phyloP scores from a whole-genome alignment of 2,113 vertebrate species.

The Dromiciops gliroides region DNA sequence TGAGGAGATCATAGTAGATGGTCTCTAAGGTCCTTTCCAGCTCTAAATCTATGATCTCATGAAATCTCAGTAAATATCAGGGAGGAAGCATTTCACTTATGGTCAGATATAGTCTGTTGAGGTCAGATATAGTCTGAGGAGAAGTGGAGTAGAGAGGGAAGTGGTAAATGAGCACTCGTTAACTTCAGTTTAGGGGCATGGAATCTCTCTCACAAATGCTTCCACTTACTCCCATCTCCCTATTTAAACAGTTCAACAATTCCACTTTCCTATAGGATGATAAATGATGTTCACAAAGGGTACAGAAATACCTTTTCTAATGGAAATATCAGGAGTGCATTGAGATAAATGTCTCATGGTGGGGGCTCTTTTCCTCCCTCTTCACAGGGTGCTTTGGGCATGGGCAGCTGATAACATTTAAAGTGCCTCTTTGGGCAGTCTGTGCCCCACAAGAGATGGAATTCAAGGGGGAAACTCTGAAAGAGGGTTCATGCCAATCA shows the following conservation, averaged over 20 bases:
- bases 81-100: neutral
- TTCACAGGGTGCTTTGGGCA: neutral
- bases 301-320: neutral
- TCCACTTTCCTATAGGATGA: neutral
- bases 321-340: neutral
- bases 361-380: neutral
- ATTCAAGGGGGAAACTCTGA: neutral
- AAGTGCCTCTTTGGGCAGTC: neutral
- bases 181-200: slow-evolving; percentile 12
- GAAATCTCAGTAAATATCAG: neutral
- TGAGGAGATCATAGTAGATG: neutral
- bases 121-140: too few relatives aligned
- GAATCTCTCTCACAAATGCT: neutral
- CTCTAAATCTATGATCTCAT: neutral
- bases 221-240: slow-evolving; percentile 1
- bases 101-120: neutral
- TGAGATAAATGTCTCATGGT: neutral
- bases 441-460: neutral
- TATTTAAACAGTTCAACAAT: neutral
- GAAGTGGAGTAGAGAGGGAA: neutral
- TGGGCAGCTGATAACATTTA: slow-evolving; percentile 16
- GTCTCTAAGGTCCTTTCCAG: neutral
- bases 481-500: neutral
- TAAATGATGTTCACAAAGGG: neutral
- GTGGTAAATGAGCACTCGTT: neutral